Evolutionary conservation across 1,140 invertebrate genomes (phyloP), one percentile per base, ranked within the genome.

Genomic region (Mamestra configurata): DNA sequence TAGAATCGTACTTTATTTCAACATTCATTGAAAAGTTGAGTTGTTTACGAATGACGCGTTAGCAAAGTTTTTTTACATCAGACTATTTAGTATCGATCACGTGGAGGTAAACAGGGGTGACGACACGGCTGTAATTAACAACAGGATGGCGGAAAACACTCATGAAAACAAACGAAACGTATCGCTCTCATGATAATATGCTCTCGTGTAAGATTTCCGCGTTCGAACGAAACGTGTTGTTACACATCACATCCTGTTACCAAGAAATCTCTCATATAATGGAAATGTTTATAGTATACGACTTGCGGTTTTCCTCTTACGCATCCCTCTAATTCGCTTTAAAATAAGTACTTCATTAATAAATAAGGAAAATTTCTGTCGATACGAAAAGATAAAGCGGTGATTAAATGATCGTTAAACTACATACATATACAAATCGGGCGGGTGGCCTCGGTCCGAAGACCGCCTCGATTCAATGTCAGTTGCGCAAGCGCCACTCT

Each of bases 401-500:
- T 79, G 77, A 82, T 80, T 82, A 83, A 88, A 81, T 70, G 61
- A 83, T 86, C 79, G 80, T 82, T 85, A 81, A 81, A 81, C 49
- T 66, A 81, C 77, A 83, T 78, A 73, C 46, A 31, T 37, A 61
- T 64, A 86, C 91, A 88, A 94, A 89, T 92, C 87, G 86, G 91
- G 89, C 89, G 84, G 70, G 80, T 81, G 93, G 88, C 91, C 90
- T 93, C 91, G 84, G 81, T 71, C 82, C 85, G 86, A 87, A 84
- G 88, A 88, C 82, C 81, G 85, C 81, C 55, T 80, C 86, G 86
- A 87, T 93, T 94, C 93, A 94, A 94, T 94, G 93, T 93, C 92
- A 92, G 90, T 94, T 94, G 91, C 92, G 93, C 90, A 94, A 94
- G 89, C 91, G 91, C 82, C 80, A 79, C 83, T 92, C 92, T 94